Conservation (phyloP, 2,113 vertebrate genomes). For the Silurus glanis region DNA sequence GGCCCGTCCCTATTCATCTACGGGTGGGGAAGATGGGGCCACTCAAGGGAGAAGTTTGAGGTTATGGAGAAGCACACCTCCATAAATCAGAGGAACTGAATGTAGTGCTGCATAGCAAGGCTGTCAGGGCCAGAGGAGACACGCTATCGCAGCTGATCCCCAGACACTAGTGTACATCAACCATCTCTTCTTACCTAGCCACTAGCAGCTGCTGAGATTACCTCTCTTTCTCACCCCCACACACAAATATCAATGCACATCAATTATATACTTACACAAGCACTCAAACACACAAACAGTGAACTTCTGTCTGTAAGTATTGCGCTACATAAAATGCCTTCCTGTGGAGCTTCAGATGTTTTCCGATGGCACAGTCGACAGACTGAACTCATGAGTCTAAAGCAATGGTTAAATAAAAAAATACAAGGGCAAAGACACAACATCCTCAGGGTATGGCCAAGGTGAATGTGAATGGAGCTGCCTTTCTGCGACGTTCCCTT, state of each 20-base stretch:
- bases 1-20: slow-evolving; percentile 66
- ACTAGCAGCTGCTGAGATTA: slow-evolving; percentile 62
- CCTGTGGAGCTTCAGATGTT: slow-evolving; percentile 27
- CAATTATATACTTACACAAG: slow-evolving; percentile 18
- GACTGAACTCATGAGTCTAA: slow-evolving; percentile 38
- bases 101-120: slow-evolving; percentile 43
- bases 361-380: slow-evolving; percentile 43
- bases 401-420: slow-evolving; percentile 38
- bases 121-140: slow-evolving; percentile 62
- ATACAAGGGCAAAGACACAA: slow-evolving; percentile 22
- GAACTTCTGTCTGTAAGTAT: slow-evolving; percentile 33
- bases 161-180: slow-evolving; percentile 75
- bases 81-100: slow-evolving; percentile 58
- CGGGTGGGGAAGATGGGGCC: slow-evolving; percentile 33
- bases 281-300: slow-evolving; percentile 18
- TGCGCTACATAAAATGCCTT: slow-evolving; percentile 41
- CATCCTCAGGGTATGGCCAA: slow-evolving; percentile 37
- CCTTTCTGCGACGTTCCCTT: slow-evolving; percentile 28
- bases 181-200: slow-evolving; percentile 72
- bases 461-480: slow-evolving; percentile 34
- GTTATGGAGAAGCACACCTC: slow-evolving; percentile 56
- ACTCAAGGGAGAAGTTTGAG: slow-evolving; percentile 35
- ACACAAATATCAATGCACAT: slow-evolving; percentile 31
- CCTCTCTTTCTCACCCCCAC: slow-evolving; percentile 25
- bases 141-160: slow-evolving; percentile 70